A percentile compares a stretch with the other conserved stretches of the same genome.
Conservation (phyloP, 2,888 invertebrate species). For the Emmelina monodactyla region DNA sequence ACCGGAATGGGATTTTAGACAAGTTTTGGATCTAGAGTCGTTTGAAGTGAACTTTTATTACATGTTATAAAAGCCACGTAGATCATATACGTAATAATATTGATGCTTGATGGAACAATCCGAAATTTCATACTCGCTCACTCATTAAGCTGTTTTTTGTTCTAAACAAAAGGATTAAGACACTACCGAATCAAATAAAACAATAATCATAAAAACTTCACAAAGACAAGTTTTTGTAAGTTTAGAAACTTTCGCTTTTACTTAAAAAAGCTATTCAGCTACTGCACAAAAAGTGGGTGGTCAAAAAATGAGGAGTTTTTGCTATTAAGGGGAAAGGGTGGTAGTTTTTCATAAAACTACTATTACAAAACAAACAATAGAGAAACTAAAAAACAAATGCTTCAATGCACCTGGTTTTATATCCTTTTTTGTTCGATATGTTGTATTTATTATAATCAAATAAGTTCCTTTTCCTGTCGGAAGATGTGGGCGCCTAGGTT, state of each 20-base stretch:
- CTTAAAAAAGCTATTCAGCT: slow-evolving; percentile 26
- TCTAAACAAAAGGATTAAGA: slow-evolving; percentile 1
- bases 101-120: no score
- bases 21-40: no score
- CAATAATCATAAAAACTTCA: slow-evolving; percentile 15
- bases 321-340: slow-evolving; percentile 33
- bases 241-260: slow-evolving; percentile 17
- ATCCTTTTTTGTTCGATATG: slow-evolving; percentile 36
- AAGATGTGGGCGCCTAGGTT: slow-evolving; percentile 49
- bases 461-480: slow-evolving; percentile 62
- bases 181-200: slow-evolving; percentile 11
- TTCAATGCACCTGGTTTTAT: slow-evolving; percentile 49
- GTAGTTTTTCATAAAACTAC: slow-evolving; percentile 25
- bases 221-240: background rate
- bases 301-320: slow-evolving; percentile 20
- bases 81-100: no score
- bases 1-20: slow-evolving; percentile 41
- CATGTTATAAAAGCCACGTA: no score
- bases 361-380: slow-evolving; percentile 47
- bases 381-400: slow-evolving; percentile 36
- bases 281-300: slow-evolving; percentile 26
- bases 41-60: no score
- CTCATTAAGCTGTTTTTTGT: no score
- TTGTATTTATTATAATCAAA: slow-evolving; percentile 62
- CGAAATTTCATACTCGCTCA: no score